Percentiles rank a stretch among this genome's conserved stretches.
Evolutionary conservation across 1,140 invertebrate species (phyloP).

Genomic region (Tetragonula clypearis): DNA sequence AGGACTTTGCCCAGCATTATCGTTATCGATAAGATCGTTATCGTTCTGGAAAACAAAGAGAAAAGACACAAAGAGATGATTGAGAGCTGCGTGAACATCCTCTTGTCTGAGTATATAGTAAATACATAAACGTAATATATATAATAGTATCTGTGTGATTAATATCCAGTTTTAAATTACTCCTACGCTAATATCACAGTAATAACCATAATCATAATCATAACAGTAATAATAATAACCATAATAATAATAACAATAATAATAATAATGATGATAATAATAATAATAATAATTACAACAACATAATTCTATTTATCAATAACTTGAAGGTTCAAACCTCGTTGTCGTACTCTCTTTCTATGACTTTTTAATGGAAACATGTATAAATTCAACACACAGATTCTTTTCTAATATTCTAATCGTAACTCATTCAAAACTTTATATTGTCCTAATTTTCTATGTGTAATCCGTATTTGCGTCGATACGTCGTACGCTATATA

Average conservation of each 20-base stretch:
- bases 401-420: slow-evolving; percentile 60
- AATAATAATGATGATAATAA: slow-evolving; percentile 15
- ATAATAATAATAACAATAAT: background rate
- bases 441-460: slow-evolving; percentile 10
- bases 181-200: slow-evolving; percentile 42
- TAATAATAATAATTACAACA: slow-evolving; percentile 1
- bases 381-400: slow-evolving; percentile 51
- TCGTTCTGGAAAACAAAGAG: slow-evolving; percentile 81
- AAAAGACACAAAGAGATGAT: slow-evolving; percentile 79
- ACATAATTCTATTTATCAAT: slow-evolving; percentile 38
- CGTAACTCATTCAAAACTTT: slow-evolving; percentile 67
- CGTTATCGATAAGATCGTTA: slow-evolving; percentile 82
- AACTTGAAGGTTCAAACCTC: slow-evolving; percentile 45
- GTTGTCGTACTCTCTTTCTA: slow-evolving; percentile 50
- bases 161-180: slow-evolving; percentile 46
- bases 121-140: slow-evolving; percentile 27
- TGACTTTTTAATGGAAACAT: slow-evolving; percentile 46
- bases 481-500: slow-evolving; percentile 14
- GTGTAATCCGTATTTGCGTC: slow-evolving; percentile 9
- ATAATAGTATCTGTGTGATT: slow-evolving; percentile 26
- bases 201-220: slow-evolving; percentile 22
- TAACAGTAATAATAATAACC: background rate
- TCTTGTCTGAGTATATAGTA: slow-evolving; percentile 57
- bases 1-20: slow-evolving; percentile 82
- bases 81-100: slow-evolving; percentile 72